Conservation (phyloP, 2,113 vertebrate genomes). For the Psettodes erumei region DNA sequence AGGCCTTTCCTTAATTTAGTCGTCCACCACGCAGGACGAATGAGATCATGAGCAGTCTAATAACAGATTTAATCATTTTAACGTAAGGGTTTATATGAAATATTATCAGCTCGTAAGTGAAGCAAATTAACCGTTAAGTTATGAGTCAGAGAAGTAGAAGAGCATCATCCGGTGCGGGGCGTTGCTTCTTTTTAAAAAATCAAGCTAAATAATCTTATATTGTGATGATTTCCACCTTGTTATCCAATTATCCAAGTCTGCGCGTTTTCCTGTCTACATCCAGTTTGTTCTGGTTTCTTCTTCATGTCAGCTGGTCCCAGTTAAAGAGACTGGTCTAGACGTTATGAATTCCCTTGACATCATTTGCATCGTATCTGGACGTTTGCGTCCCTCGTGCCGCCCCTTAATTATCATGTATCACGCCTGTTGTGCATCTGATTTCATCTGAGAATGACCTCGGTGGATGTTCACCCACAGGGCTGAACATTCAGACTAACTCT, state of each 20-base stretch:
- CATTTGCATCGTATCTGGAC: constrained; percentile 55
- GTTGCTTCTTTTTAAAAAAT: constrained; percentile 53
- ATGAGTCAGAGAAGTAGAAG: constrained; percentile 60
- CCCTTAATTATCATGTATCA: constrained; percentile 47
- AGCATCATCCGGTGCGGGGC: constrained; percentile 48
- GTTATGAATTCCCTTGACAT: constrained; percentile 61
- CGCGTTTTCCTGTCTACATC: constrained; percentile 59
- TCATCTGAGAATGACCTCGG: constrained; percentile 25
- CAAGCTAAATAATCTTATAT: constrained; percentile 51
- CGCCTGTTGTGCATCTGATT: constrained; percentile 14
- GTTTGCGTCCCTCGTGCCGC: constrained; percentile 22
- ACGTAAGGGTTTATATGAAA: constrained; percentile 55
- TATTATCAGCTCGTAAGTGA: constrained; percentile 58
- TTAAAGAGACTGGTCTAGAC: constrained; percentile 74
- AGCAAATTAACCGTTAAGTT: constrained; percentile 54
- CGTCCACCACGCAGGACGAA: constrained; percentile 43
- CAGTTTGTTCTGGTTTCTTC: constrained; percentile 55
- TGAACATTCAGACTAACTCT: constrained; percentile 51
- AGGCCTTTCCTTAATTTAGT: constrained; percentile 66
- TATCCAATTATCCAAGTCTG: constrained; percentile 73
- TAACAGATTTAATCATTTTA: constrained; percentile 64
- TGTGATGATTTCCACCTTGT: constrained; percentile 76
- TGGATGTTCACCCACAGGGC: constrained; percentile 9
- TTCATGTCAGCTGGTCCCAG: constrained; percentile 29
- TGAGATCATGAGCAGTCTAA: constrained; percentile 66